These are phyloP conservation scores for Sigmodon hispidus DNA, from an alignment of 2,113 vertebrate genomes.

Conservation along the genomic window DNA sequence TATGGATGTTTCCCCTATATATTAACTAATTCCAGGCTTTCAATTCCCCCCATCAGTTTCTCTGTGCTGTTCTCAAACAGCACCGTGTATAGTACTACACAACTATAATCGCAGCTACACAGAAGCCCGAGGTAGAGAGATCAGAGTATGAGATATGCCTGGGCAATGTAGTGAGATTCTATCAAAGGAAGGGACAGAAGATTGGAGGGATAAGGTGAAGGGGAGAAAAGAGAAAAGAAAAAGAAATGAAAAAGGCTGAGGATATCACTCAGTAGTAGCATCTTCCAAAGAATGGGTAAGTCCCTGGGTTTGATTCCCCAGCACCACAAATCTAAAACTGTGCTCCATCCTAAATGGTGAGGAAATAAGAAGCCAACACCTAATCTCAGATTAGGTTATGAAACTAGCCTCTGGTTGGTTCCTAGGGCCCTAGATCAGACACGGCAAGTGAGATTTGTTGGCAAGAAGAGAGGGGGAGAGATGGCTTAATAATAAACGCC, in stretches of 20 bases:
- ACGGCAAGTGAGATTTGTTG: not conserved
- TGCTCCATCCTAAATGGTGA: not conserved
- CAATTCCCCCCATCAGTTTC: not conserved
- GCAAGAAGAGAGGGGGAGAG: not conserved
- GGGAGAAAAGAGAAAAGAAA: not conserved
- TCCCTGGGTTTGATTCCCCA: not conserved
- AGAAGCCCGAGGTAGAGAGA: not conserved
- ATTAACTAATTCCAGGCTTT: not conserved
- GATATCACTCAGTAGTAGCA: not conserved
- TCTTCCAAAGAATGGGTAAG: not conserved
- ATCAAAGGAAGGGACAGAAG: not conserved
- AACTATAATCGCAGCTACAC: not conserved
- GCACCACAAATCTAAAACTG: not conserved
- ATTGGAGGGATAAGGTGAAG: not conserved
- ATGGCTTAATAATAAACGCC: not conserved
- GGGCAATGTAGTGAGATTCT: not conserved
- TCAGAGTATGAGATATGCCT: not conserved
- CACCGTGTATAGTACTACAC: not conserved
- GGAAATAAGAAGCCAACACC: not conserved
- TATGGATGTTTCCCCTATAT: not conserved
- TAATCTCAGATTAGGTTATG: not conserved
- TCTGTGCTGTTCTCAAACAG: not conserved
- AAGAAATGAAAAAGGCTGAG: not conserved
- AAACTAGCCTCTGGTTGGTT: not conserved
- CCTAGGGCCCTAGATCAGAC: not conserved